Conservation (phyloP, 2,797 vertebrate genomes). For the Enteromius paludinosus region DNA sequence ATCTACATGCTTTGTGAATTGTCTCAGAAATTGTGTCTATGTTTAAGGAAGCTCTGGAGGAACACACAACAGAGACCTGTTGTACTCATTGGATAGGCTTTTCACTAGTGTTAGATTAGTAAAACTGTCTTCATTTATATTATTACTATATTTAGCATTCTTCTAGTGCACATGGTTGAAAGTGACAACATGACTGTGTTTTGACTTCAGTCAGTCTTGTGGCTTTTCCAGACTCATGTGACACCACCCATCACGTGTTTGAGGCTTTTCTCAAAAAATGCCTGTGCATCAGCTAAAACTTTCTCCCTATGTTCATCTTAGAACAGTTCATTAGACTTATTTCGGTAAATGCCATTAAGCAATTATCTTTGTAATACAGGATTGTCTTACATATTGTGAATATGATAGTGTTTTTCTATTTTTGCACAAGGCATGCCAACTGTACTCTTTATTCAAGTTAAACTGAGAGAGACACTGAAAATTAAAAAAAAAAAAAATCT, state of each 20-base stretch:
- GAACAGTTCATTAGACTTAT: not conserved
- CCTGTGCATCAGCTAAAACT: not conserved
- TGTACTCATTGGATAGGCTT: not conserved
- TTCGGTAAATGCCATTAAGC: not conserved
- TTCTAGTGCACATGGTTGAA: not conserved
- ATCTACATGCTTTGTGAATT: not conserved
- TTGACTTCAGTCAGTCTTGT: not conserved
- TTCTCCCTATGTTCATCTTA: not conserved
- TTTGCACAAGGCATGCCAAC: not conserved
- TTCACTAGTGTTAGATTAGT: not conserved
- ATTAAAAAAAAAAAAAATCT: not conserved
- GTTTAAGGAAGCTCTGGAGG: not conserved
- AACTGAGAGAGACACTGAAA: not conserved
- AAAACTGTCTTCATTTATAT: not conserved
- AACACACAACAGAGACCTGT: not conserved
- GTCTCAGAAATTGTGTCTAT: not conserved
- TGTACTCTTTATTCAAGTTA: not conserved
- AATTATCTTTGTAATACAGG: not conserved
- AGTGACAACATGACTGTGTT: slow-evolving; percentile 12
- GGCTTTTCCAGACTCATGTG: not conserved
- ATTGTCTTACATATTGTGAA: not conserved
- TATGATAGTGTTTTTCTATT: no score
- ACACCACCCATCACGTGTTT: slow-evolving; percentile 3
- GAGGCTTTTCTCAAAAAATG: not conserved
- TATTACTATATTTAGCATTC: not conserved